Evolutionary conservation across 2,797 vertebrate genomes (phyloP).

Genomic region (Acipenser transmontanus): DNA sequence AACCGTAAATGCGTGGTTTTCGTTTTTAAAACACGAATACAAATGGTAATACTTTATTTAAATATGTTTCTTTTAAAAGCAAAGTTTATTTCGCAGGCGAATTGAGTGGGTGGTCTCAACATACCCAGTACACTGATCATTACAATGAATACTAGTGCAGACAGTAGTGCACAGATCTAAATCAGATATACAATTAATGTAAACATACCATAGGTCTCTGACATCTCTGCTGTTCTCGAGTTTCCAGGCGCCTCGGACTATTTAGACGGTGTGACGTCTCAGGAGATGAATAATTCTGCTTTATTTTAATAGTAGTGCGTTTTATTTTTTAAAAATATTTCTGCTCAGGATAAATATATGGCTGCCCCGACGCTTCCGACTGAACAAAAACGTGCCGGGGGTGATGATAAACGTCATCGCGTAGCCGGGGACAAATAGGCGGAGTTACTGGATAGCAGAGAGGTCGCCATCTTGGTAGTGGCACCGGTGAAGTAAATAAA

Average conservation of each 20-base stretch:
- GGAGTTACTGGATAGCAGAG: no score
- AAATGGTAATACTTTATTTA: no score
- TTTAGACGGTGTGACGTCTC: conserved; percentile 4
- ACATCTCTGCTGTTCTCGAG: conserved; percentile 58
- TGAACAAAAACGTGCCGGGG: conserved; percentile 10
- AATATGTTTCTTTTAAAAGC: no score
- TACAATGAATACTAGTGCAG: no score
- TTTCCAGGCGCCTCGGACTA: conserved; percentile 30
- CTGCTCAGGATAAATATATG: conserved; percentile 25
- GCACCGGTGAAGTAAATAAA: no score
- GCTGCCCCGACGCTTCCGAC: conserved; percentile 46
- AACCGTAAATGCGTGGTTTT: no score
- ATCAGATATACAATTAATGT: not conserved
- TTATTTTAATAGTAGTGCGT: conserved; percentile 11
- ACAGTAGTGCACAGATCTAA: no score
- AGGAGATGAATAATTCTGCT: conserved; percentile 13
- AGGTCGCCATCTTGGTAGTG: no score
- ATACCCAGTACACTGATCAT: no score
- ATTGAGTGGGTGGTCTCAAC: no score
- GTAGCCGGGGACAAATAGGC: not conserved
- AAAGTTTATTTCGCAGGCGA: no score
- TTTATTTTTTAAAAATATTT: conserved; percentile 9
- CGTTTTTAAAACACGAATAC: no score
- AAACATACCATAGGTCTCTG: conserved; percentile 73
- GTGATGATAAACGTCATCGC: conserved; percentile 29